A percentile compares a stretch with the other conserved stretches of the same genome.
Evolutionary conservation across 1,140 invertebrate genomes (phyloP).

Genomic region (Uloborus diversus): DNA sequence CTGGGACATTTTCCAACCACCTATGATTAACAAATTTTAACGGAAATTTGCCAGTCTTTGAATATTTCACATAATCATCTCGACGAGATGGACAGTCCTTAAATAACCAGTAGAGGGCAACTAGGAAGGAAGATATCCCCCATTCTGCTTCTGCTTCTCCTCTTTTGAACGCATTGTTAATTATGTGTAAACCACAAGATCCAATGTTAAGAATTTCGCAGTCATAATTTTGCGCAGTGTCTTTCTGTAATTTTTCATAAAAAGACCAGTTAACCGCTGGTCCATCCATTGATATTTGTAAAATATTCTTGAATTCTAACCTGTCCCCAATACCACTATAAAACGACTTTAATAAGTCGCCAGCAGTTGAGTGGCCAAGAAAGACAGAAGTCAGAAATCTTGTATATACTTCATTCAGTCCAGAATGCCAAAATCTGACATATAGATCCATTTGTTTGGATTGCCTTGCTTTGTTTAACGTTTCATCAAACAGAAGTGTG

Average conservation of each 20-base stretch:
- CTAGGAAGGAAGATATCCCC: neutral
- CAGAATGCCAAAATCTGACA: neutral
- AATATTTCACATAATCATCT: neutral
- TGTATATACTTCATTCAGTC: neutral
- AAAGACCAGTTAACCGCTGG: neutral
- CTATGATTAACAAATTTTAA: neutral
- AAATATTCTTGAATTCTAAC: neutral
- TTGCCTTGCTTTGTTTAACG: neutral
- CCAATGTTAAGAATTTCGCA: neutral
- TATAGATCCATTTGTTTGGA: neutral
- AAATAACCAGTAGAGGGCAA: conserved; percentile 1
- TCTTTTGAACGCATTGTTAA: neutral
- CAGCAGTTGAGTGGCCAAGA: neutral
- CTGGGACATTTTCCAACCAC: conserved; percentile 5
- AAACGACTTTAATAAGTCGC: neutral
- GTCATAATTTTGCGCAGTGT: neutral
- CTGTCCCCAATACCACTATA: neutral
- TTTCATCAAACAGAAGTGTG: neutral
- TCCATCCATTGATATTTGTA: conserved; percentile 1
- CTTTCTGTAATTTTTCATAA: neutral
- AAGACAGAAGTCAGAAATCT: neutral
- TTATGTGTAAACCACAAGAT: neutral
- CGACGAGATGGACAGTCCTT: neutral
- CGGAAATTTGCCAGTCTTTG: neutral
- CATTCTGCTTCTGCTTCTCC: neutral